Percentiles rank a stretch among this genome's conserved stretches.
Evolutionary conservation across 2,797 vertebrate genomes (phyloP).

Genomic region (Lithobates pipiens): DNA sequence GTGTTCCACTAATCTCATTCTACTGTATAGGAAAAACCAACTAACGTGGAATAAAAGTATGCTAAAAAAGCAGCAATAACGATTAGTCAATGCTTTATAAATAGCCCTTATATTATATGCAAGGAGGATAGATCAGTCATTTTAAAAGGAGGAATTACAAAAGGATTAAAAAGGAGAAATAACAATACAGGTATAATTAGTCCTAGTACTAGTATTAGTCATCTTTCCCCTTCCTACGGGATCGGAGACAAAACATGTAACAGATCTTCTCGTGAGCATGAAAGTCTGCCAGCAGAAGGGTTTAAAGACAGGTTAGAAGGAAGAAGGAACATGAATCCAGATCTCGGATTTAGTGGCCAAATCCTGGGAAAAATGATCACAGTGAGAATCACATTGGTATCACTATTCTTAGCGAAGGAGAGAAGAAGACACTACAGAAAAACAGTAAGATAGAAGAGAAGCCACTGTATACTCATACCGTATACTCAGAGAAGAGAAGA

Average conservation of each 20-base stretch:
- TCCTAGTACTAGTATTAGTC: not conserved
- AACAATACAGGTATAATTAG: not conserved
- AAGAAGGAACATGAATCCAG: not conserved
- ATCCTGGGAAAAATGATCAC: not conserved
- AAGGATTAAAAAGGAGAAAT: not conserved
- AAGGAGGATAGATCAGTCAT: no score
- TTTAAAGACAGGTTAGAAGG: constrained; percentile 3
- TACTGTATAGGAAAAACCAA: not conserved
- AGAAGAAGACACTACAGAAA: not conserved
- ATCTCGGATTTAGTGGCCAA: not conserved
- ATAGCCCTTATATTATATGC: not conserved
- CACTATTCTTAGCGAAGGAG: not conserved
- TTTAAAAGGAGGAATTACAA: not conserved
- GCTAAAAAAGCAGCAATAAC: not conserved
- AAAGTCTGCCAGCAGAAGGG: not conserved
- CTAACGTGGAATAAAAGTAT: not conserved
- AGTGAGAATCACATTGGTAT: not conserved
- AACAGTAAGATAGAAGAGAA: not conserved
- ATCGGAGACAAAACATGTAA: not conserved
- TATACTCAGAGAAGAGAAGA: not conserved
- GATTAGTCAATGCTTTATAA: not conserved
- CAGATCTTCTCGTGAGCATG: not conserved
- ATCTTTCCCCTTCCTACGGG: not conserved
- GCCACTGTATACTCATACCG: not conserved
- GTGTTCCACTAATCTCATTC: no score